Evolutionary conservation across 2,797 vertebrate genomes (phyloP), one percentile per base, ranked within the genome.

Genomic region (Brotula barbata): DNA sequence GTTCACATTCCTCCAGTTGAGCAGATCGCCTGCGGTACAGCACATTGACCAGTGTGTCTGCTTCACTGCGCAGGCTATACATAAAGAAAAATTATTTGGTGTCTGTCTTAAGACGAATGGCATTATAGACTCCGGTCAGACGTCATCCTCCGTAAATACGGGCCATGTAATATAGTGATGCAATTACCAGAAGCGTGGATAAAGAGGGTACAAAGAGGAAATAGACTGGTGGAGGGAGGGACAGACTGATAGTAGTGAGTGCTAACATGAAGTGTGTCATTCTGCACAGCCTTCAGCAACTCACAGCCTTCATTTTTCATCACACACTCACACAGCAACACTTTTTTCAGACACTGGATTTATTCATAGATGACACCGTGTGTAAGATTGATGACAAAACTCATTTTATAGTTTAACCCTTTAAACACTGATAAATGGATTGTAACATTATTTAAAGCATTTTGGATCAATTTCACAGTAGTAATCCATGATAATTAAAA

Each of bases 361-460:
- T 40, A 64, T 81, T 80, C 75, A 84, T 78, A 81, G 72, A 80
- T 36, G 47, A 65, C 10, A 33, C 16, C 14, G 12, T 46, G 31
- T 40, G 58, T 19, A 60, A 58, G 62, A 61, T 54, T 1, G 0
- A 40, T 8, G 47, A 68, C 33, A 55, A 54, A 65, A 67, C n/a
- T 14, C 23, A 4, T 34, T 34, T 41, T 16, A 52, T 64, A n/a
- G n/a, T n/a, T n/a, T n/a, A n/a, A n/a, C n/a, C n/a, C n/a, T 54
- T 50, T 14, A 43, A 50, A 70, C 4, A 15, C n/a, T n/a, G n/a
- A n/a, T n/a, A n/a, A n/a, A n/a, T n/a, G n/a, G n/a, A n/a, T n/a
- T n/a, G n/a, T n/a, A n/a, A n/a, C n/a, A n/a, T n/a, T n/a, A n/a
- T n/a, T n/a, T n/a, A n/a, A n/a, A n/a, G n/a, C n/a, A n/a, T n/a